Percentiles rank a stretch among this genome's conserved stretches.
These are phyloP conservation scores for Halocynthia roretzi DNA, from an alignment of 23 tunicate species.

Conservation along the genomic window DNA sequence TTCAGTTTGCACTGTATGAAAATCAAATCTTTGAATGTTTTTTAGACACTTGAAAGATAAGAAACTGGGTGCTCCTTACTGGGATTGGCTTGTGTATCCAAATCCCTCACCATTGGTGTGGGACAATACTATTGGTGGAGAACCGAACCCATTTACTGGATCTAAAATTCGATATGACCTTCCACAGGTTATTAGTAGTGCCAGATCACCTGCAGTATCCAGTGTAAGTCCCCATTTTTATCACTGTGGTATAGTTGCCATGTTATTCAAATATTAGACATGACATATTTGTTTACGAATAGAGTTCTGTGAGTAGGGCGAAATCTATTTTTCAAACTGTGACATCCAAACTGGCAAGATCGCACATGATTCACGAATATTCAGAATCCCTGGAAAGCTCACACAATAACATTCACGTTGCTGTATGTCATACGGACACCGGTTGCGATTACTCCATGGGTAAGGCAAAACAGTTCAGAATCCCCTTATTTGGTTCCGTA, in stretches of 20 bases:
- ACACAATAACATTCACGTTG: slow-evolving; percentile 6
- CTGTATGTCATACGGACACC: not conserved
- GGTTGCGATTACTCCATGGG: slow-evolving; percentile 21
- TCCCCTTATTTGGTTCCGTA: not conserved
- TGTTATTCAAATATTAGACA: not conserved
- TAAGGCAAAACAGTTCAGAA: not conserved
- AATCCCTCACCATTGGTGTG: slow-evolving; percentile 15
- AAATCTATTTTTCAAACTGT: not conserved
- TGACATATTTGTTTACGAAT: not conserved
- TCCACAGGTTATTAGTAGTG: not conserved
- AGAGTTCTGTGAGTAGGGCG: not conserved
- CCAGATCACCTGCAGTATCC: no score
- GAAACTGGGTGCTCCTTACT: slow-evolving; percentile 17
- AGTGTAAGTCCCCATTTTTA: no score
- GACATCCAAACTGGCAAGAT: not conserved
- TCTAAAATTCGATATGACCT: slow-evolving; percentile 14
- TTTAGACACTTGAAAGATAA: slow-evolving; percentile 10
- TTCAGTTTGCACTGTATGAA: not conserved
- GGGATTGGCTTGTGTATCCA: slow-evolving; percentile 16
- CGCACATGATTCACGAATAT: slow-evolving; percentile 10
- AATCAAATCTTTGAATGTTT: not conserved
- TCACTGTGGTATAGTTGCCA: no score
- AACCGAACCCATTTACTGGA: slow-evolving; percentile 7
- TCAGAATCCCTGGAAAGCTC: slow-evolving; percentile 22
- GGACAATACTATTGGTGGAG: not conserved